Conservation (phyloP, 1,140 invertebrate genomes). For the Papilio xuthus region DNA sequence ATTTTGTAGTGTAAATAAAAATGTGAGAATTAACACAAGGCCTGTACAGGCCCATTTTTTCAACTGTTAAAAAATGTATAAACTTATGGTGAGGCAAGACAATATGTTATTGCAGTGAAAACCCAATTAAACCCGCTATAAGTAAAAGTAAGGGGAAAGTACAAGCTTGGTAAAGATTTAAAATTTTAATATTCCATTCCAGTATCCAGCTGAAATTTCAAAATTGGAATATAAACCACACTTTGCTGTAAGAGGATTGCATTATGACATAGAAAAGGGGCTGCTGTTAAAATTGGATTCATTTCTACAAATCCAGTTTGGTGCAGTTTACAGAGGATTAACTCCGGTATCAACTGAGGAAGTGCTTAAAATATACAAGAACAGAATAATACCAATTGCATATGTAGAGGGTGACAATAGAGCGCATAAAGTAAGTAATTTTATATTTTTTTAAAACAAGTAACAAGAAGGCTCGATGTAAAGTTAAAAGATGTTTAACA, state of each 20-base stretch:
- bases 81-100: too few relatives aligned
- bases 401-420: slow-evolving; percentile 88
- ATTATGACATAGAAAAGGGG: slow-evolving; percentile 98
- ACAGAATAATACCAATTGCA: slow-evolving; percentile 90
- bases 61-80: too few relatives aligned
- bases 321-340: slow-evolving; percentile 95
- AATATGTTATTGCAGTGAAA: too few relatives aligned
- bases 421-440: slow-evolving; percentile 71
- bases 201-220: slow-evolving; percentile 95
- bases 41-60: too few relatives aligned
- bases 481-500: background rate
- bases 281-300: slow-evolving; percentile 97
- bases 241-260: slow-evolving; percentile 96
- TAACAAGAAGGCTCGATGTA: too few relatives aligned
- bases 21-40: too few relatives aligned
- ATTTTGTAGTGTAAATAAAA: too few relatives aligned
- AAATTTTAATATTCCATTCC: slow-evolving; percentile 58
- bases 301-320: slow-evolving; percentile 97
- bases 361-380: slow-evolving; percentile 93
- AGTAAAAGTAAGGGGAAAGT: background rate
- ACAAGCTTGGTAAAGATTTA: background rate
- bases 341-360: slow-evolving; percentile 92
- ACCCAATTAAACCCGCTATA: too few relatives aligned
- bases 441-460: slow-evolving; percentile 14
- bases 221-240: slow-evolving; percentile 92